Percentiles rank a stretch among this genome's conserved stretches.
Conservation (phyloP, 37 sponge, comb jelly and placozoan genomes). For the Aplysina aerophoba region DNA sequence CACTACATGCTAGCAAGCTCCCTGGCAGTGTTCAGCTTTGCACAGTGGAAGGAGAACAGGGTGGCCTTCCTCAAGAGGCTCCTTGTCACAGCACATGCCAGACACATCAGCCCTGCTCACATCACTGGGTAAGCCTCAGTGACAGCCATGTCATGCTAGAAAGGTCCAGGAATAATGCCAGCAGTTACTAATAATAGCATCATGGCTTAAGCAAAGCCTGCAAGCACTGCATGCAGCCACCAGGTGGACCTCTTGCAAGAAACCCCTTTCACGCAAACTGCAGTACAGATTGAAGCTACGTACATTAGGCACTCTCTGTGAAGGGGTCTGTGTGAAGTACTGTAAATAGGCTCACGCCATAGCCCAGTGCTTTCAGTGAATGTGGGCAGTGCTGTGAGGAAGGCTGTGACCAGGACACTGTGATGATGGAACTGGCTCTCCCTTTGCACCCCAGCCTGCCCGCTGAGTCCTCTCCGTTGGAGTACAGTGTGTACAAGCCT, state of each 20-base stretch:
- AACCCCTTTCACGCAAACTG: no score
- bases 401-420: no score
- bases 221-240: no score
- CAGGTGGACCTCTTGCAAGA: no score
- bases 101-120: constrained; percentile 58
- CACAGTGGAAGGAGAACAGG: constrained; percentile 68
- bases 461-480: constrained; percentile 40
- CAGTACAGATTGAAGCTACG: not conserved
- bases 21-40: constrained; percentile 56
- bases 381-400: no score
- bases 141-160: not conserved
- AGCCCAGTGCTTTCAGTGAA: no score
- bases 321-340: not conserved
- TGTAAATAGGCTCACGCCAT: no score
- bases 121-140: constrained; percentile 55
- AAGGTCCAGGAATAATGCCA: not conserved
- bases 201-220: not conserved
- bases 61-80: constrained; percentile 63
- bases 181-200: not conserved
- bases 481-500: constrained; percentile 82
- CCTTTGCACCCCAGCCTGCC: constrained; percentile 48
- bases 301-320: not conserved
- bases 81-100: constrained; percentile 71
- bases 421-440: no score
- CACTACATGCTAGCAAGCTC: constrained; percentile 56